A percentile compares a stretch with the other conserved stretches of the same genome.
Evolutionary conservation across 2,797 vertebrate species (phyloP).

Genomic region (Orientallactaga sibirica): DNA sequence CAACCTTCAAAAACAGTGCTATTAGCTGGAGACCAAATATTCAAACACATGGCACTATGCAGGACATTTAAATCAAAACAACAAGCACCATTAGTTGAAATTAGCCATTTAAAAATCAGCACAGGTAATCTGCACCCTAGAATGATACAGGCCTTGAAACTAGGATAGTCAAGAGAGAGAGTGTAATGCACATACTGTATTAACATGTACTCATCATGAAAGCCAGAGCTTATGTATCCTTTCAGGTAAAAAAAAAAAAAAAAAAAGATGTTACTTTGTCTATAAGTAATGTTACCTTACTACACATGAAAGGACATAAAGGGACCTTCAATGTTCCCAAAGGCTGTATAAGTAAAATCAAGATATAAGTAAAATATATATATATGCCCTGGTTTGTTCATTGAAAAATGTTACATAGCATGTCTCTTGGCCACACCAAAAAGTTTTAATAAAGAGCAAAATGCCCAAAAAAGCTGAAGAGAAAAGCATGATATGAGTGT

Average conservation of each 20-base stretch:
- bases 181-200: neutral
- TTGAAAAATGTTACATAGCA: neutral
- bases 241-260: conserved; percentile 16
- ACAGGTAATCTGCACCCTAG: conserved; percentile 9
- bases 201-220: neutral
- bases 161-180: neutral
- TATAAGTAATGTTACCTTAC: neutral
- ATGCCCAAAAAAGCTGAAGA: neutral
- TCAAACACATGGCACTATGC: neutral
- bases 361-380: conserved; percentile 28
- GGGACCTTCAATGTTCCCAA: neutral
- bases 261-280: neutral
- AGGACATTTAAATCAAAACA: neutral
- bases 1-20: neutral
- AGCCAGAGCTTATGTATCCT: neutral
- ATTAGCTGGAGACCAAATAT: neutral
- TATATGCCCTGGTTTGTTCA: conserved; percentile 5
- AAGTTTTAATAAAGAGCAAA: conserved; percentile 56
- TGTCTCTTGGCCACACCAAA: conserved; percentile 7
- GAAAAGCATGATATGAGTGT: neutral
- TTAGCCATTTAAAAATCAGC: neutral
- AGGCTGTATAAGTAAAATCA: conserved; percentile 40
- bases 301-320: neutral
- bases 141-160: neutral
- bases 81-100: conserved; percentile 23